A percentile compares a stretch with the other conserved stretches of the same genome.
Evolutionary conservation across 2,797 vertebrate species (phyloP).

Genomic region (Oophaga sylvatica): DNA sequence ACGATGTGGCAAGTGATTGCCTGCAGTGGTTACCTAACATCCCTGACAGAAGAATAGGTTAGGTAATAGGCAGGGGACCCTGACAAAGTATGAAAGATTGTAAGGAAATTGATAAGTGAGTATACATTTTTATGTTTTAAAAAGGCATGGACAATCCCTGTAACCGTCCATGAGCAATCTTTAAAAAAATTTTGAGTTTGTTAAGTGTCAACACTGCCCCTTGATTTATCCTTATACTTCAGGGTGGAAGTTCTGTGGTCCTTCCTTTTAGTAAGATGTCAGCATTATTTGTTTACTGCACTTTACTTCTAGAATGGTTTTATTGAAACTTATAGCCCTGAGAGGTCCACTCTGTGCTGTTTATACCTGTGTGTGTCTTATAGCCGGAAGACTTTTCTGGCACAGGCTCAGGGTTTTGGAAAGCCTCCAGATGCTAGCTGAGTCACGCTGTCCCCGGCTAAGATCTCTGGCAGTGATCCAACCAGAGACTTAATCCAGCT

Average conservation of each 20-base stretch:
- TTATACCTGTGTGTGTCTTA: constrained; percentile 42
- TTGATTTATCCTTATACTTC: not conserved
- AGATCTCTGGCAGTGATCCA: constrained; percentile 28
- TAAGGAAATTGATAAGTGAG: too few relatives aligned
- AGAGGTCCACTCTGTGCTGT: not conserved
- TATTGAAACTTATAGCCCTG: constrained; percentile 7
- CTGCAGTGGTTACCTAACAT: too few relatives aligned
- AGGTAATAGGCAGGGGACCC: too few relatives aligned
- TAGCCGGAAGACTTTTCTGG: not conserved
- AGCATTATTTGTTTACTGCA: constrained; percentile 7
- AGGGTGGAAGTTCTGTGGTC: not conserved
- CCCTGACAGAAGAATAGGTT: too few relatives aligned
- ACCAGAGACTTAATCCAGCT: constrained; percentile 12
- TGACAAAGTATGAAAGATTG: too few relatives aligned
- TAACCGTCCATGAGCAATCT: not conserved
- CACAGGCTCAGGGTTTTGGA: constrained; percentile 13
- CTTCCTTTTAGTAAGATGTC: constrained; percentile 12
- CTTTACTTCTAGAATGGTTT: not conserved
- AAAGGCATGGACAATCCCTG: too few relatives aligned
- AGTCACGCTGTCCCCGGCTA: constrained; percentile 30
- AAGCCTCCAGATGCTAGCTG: constrained; percentile 33
- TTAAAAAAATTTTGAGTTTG: not conserved
- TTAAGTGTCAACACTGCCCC: not conserved
- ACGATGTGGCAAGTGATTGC: too few relatives aligned
- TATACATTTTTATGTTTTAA: too few relatives aligned